Base-by-base conservation (phyloP, 1,140 invertebrate genomes). In the Harpegnathos saltator region DNA sequence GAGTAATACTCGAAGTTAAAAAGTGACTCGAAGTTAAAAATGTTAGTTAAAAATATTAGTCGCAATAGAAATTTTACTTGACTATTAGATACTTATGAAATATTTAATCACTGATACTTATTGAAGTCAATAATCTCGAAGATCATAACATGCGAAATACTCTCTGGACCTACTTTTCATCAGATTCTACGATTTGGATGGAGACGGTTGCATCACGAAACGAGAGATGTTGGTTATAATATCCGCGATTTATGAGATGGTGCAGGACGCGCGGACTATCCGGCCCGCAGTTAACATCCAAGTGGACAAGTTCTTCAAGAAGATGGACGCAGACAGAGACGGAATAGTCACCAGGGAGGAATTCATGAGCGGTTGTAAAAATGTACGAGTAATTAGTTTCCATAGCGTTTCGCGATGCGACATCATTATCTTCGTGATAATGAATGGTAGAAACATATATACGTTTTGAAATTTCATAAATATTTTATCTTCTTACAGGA, bases 121-220 rank as follows among this genome's bases (percentile, higher is more conserved):
- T 44, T 11, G 9, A 22, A 77, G 38, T 15, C 66, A 15, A 54
- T 66, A 11, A n/a, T 77, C 19, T 38, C 14, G 59, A 66, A 75
- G n/a, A 33, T 12, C 12, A 22, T 3, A 29, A 58, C 14, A 52
- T 4, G 14, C 4, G 7, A 78, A 52, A 26, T 54, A 71, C 22
- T 90, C 81, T 59, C 56, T 82, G n/a, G 11, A 85, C 11, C 71
- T 72, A 33, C 14, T 22, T 48, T 4, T 26, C 44, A 19, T 66
- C 72, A 94, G 93, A 58, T 89, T 94, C 50, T 94, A 94, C 69
- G 92, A 94, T 73, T 54, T 92, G 15, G 90, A 93, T 72, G 91
- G 92, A 1, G 92, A 94, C 44, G 93, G 92, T 65, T 89, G 86
- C 17, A 93, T 94, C 68, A 92, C 92, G 7, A 92, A 89, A 73